phyloP scores from a whole-genome alignment of 1,140 invertebrate species.

The Drosophila teissieri region DNA sequence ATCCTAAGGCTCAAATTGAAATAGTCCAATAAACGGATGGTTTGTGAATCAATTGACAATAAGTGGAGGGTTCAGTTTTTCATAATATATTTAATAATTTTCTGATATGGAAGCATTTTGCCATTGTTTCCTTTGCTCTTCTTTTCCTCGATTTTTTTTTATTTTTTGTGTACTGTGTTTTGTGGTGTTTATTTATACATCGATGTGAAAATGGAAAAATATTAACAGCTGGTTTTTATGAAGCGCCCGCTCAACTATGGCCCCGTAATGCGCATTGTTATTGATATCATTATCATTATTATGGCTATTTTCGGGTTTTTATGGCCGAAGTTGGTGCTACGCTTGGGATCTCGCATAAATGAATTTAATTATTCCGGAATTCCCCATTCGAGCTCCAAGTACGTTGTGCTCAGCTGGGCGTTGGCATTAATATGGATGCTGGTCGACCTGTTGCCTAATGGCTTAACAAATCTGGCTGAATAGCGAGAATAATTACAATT shows the following conservation, averaged over 20 bases:
- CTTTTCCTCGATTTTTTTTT: neutral
- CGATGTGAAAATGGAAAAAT: constrained; percentile 59
- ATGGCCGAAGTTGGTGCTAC: constrained; percentile 59
- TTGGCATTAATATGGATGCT: constrained; percentile 47
- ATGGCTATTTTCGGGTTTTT: constrained; percentile 68
- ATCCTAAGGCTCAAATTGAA: neutral
- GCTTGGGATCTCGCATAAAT: constrained; percentile 52
- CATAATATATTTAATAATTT: constrained; percentile 57
- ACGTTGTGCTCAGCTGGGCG: constrained; percentile 32
- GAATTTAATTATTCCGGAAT: constrained; percentile 72
- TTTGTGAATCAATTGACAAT: constrained; percentile 63
- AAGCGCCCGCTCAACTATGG: constrained; percentile 62
- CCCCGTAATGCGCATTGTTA: constrained; percentile 60
- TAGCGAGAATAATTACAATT: constrained; percentile 55
- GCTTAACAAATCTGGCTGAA: constrained; percentile 51
- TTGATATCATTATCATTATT: constrained; percentile 68
- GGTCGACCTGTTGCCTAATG: constrained; percentile 63
- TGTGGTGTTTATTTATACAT: constrained; percentile 33
- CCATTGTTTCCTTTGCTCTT: constrained; percentile 4
- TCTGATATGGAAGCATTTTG: constrained; percentile 23
- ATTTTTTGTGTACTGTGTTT: neutral
- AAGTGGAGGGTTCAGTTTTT: constrained; percentile 61
- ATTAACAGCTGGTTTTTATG: constrained; percentile 75
- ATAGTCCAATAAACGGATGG: constrained; percentile 54
- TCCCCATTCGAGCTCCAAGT: constrained; percentile 18